Base-by-base conservation (phyloP, 2,888 invertebrate genomes). In the Trichogramma evanescens region DNA sequence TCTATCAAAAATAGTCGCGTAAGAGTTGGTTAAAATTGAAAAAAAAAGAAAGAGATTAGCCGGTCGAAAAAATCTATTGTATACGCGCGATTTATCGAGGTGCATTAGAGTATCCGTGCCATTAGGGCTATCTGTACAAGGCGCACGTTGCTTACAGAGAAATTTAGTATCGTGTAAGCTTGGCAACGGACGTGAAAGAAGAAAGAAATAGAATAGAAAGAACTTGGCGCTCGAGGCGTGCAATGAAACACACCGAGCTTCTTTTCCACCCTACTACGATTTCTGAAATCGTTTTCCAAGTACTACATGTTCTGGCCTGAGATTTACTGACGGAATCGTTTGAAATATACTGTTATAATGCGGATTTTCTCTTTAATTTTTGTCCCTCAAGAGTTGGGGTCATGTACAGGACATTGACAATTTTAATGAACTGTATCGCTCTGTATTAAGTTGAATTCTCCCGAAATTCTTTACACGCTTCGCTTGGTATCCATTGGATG, bases 81-180 rank as follows among this genome's bases (percentile, higher is more conserved):
- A 26, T 26, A 26, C 58, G 58, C 54, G 42, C 42, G 62, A 67
- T 66, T 71, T 73, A 73, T 73, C 71, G 67, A 66, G 65, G 70
- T 70, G 68, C 72, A 73, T 73, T 73, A 73, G 69, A 62, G 61
- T 68, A 65, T 66, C 66, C 63, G 64, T 63, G 65, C 71, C 71
- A 72, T 74, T 73, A 74, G 69, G 66, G 67, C 66, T 71, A 71
- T 73, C 72, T 71, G 68, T 66, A 66, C 54, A 66, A 64, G 67
- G 69, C 68, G 26, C 26, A 26, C 26, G 67, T 70, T 69, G 67
- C 70, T 71, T 70, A 68, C 68, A 71, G 68, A 67, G 63, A 66
- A 71, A 71, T 71, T 72, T 72, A 74, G 68, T 26, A 26, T 26
- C 26, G 26, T 69, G 68, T 68, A 66, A 69, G 67, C 59, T 58